Conservation (phyloP, 2,888 invertebrate species). For the Mycalesis mineus region DNA sequence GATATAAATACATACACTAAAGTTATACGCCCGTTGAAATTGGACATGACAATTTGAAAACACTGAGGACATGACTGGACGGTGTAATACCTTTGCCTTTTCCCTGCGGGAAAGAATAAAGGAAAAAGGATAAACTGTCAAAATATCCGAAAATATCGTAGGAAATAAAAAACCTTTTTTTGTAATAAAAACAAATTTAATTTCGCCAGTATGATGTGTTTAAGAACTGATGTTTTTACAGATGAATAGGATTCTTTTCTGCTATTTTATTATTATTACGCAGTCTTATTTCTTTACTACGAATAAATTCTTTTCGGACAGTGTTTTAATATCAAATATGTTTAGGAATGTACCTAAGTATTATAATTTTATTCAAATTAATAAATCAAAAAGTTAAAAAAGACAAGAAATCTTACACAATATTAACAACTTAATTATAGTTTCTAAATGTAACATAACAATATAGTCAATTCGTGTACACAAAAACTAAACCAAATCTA, state of each 20-base stretch:
- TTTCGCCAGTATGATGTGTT: conserved; percentile 24
- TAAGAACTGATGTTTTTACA: conserved; percentile 11
- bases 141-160: too few relatives aligned
- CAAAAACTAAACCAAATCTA: background rate
- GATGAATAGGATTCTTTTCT: conserved; percentile 23
- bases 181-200: conserved; percentile 33
- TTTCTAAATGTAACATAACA: background rate
- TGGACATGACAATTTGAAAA: too few relatives aligned
- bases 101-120: too few relatives aligned
- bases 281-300: conserved; percentile 52
- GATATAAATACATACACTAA: too few relatives aligned
- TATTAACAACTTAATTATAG: background rate
- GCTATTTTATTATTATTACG: conserved; percentile 43
- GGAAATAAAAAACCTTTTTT: conserved; percentile 17
- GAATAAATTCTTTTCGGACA: conserved; percentile 38
- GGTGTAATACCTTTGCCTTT: too few relatives aligned
- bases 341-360: conserved; percentile 20
- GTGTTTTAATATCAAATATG: conserved; percentile 27
- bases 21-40: too few relatives aligned
- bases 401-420: conserved; percentile 5
- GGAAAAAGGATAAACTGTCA: too few relatives aligned
- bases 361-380: conserved; percentile 5
- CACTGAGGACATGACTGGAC: too few relatives aligned
- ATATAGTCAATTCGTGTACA: background rate
- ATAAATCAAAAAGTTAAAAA: conserved; percentile 8